Conservation (phyloP, 2,113 vertebrate species). For the Cathartes aura region DNA sequence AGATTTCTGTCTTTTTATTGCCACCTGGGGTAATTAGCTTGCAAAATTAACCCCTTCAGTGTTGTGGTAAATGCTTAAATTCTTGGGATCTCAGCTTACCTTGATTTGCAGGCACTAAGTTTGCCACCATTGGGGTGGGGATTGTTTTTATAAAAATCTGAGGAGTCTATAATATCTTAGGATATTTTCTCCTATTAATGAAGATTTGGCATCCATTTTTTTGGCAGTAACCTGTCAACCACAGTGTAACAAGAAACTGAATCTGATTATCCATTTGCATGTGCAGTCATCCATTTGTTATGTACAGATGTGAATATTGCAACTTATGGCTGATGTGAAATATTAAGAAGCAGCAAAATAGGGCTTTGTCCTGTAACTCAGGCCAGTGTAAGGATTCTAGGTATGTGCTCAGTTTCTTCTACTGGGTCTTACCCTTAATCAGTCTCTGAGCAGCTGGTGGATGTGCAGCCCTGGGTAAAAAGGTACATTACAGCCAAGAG, state of each 20-base stretch:
- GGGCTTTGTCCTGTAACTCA: background rate
- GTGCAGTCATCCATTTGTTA: background rate
- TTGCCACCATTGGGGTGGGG: background rate
- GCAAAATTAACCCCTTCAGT: background rate
- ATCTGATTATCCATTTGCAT: background rate
- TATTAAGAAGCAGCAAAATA: background rate
- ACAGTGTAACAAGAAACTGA: background rate
- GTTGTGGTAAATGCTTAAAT: background rate
- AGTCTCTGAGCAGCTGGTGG: background rate
- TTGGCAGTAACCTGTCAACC: background rate
- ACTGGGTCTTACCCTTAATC: background rate
- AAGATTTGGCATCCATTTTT: background rate
- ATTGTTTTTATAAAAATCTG: too few species aligned
- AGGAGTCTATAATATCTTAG: too few species aligned
- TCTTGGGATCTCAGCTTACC: background rate
- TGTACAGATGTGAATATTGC: background rate
- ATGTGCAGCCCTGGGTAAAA: background rate
- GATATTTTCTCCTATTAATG: too few species aligned
- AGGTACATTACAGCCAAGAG: background rate
- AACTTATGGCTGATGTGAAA: background rate
- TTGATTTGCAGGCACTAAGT: background rate
- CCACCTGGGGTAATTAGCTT: background rate
- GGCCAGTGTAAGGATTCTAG: background rate
- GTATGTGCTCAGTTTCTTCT: background rate
- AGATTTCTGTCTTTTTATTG: background rate